Evolutionary conservation across 2,888 invertebrate species (phyloP), one percentile per base, ranked within the genome.

Genomic region (Cosmia trapezina): DNA sequence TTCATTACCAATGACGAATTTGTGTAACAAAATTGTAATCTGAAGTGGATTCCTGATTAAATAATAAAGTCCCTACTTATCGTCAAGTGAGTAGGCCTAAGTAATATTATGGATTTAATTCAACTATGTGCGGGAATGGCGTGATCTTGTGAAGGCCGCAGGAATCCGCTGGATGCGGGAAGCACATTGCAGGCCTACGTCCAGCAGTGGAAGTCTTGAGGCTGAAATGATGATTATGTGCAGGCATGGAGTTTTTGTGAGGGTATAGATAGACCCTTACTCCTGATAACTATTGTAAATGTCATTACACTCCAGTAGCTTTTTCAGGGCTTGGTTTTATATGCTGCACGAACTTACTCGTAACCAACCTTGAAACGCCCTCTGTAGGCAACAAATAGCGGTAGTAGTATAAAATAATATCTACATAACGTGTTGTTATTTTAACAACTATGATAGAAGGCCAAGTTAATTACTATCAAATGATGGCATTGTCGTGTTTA

Each of bases 381-480:
- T 81, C 57, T 61, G 45, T n/a, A 47, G 53, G 47, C 7, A 64
- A 78, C 5, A 61, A 82, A 64, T 57, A 28, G 47, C 33, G 37
- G 22, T 47, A 65, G 22, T 47, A 65, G 43, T 53, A 65, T 54
- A 67, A 41, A 64, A 49, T 63, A 56, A 67, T 68, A 78, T 65
- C 37, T 49, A 57, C 28, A 64, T 61, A 28, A 33, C 59, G 59
- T 59, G 66, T 63, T 67, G 51, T 66, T 66, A 74, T 66, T 56
- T 64, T 53, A 67, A 63, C 65, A 67, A 74, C 63, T 74, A n/a
- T 53, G 47, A 33, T 53, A 61, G 80, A 80, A 81, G 80, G 80
- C 62, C 80, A 75, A 43, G 51, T 70, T 81, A 75, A 81, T 81
- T 83, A 51, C 53, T 61, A 67, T 68, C 37, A 68, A 78, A 75